Conservation (phyloP, 2,797 vertebrate species). For the Ceryle rudis region DNA sequence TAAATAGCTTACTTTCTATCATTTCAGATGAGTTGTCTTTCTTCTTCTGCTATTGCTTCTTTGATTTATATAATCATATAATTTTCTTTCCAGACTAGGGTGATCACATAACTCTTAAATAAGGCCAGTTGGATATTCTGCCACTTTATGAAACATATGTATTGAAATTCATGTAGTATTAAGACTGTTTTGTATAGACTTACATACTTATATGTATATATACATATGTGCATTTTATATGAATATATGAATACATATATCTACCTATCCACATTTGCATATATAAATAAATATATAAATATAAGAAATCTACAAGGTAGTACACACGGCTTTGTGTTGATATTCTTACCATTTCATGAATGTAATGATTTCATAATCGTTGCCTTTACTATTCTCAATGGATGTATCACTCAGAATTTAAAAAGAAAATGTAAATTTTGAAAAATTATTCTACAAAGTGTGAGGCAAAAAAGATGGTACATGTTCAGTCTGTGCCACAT, state of each 20-base stretch:
- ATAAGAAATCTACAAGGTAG: neutral
- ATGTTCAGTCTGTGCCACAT: neutral
- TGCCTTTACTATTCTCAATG: neutral
- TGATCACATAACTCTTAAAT: neutral
- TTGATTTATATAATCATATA: neutral
- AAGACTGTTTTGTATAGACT: neutral
- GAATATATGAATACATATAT: neutral
- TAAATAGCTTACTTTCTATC: neutral
- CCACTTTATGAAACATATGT: neutral
- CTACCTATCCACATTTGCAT: neutral
- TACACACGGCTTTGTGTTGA: neutral
- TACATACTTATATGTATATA: neutral
- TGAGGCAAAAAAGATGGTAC: neutral
- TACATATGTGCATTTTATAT: neutral
- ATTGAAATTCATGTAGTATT: neutral
- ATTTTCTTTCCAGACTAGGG: neutral
- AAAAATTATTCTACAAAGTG: neutral
- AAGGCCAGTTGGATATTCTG: neutral
- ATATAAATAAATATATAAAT: neutral
- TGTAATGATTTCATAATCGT: neutral
- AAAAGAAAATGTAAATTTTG: neutral
- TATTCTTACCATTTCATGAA: neutral
- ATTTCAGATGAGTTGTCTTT: neutral
- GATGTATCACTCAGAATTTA: neutral
- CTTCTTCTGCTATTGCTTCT: neutral